phyloP scores from a whole-genome alignment of 2,888 invertebrate species.

The Melitaea athalia region DNA sequence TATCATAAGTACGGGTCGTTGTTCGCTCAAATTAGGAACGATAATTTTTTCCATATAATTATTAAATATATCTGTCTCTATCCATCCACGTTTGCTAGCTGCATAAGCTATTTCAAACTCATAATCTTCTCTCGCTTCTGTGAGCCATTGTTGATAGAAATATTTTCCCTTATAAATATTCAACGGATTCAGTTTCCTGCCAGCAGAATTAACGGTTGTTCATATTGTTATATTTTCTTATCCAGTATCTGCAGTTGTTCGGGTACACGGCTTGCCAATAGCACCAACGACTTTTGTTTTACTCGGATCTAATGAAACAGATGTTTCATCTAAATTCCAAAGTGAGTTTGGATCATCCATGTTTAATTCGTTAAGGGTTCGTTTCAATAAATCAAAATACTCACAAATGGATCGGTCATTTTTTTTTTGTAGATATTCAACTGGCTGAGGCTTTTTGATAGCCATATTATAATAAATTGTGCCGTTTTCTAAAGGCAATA shows the following conservation, averaged over 20 bases:
- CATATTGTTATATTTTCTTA: constrained; percentile 42
- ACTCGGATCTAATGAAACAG: constrained; percentile 32
- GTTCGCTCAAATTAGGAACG: constrained; percentile 44
- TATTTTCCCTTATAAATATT: constrained; percentile 35
- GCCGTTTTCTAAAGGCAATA: constrained; percentile 37
- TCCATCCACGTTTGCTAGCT: constrained; percentile 52
- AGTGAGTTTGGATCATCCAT: neutral
- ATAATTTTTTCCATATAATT: constrained; percentile 49
- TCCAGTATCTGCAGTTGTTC: constrained; percentile 27
- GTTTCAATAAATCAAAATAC: constrained; percentile 27
- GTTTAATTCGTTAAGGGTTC: neutral
- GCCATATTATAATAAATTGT: constrained; percentile 41
- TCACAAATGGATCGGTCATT: constrained; percentile 37
- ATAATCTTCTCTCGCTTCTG: constrained; percentile 25
- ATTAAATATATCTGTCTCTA: constrained; percentile 48
- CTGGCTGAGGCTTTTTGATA: constrained; percentile 44
- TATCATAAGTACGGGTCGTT: constrained; percentile 46
- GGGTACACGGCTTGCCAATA: constrained; percentile 16
- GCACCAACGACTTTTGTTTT: constrained; percentile 33
- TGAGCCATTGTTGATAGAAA: constrained; percentile 34
- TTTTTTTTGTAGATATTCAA: constrained; percentile 27
- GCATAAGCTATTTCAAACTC: constrained; percentile 48
- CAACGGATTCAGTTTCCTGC: constrained; percentile 38
- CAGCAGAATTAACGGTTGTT: constrained; percentile 40
- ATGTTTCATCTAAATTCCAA: constrained; percentile 32